These are phyloP conservation scores for Drosophila rubida DNA, from an alignment of 2,888 invertebrate genomes.

Conservation along the genomic window DNA sequence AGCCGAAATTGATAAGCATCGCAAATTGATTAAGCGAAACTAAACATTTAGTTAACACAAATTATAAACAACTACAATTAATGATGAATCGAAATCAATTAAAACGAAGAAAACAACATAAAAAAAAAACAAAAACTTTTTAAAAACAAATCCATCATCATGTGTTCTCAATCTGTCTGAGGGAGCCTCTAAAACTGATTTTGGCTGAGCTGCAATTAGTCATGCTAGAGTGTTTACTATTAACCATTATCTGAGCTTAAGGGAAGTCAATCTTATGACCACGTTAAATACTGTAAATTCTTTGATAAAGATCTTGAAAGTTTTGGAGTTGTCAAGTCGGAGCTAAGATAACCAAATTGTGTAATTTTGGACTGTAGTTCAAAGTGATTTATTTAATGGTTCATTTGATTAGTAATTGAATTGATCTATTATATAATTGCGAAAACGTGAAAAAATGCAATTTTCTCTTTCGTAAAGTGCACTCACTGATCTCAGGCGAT, in stretches of 20 bases:
- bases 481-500: neutral
- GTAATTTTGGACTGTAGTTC: too few relatives aligned
- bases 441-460: neutral
- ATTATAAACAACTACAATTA: constrained; percentile 81
- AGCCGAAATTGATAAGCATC: constrained; percentile 68
- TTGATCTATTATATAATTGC: neutral
- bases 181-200: neutral
- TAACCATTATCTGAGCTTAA: too few relatives aligned
- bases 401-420: neutral
- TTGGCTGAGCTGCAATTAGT: neutral
- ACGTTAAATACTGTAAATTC: too few relatives aligned
- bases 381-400: neutral
- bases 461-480: too few relatives aligned
- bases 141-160: constrained; percentile 51
- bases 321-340: too few relatives aligned
- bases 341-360: too few relatives aligned
- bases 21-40: constrained; percentile 50
- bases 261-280: too few relatives aligned
- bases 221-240: too few relatives aligned
- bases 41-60: constrained; percentile 80
- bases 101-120: constrained; percentile 54
- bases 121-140: constrained; percentile 56
- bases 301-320: too few relatives aligned
- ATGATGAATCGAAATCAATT: constrained; percentile 77
- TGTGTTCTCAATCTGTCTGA: constrained; percentile 34